Evolutionary conservation across 1,140 invertebrate species (phyloP), one percentile per base, ranked within the genome.

Genomic region (Cotesia vestalis): DNA sequence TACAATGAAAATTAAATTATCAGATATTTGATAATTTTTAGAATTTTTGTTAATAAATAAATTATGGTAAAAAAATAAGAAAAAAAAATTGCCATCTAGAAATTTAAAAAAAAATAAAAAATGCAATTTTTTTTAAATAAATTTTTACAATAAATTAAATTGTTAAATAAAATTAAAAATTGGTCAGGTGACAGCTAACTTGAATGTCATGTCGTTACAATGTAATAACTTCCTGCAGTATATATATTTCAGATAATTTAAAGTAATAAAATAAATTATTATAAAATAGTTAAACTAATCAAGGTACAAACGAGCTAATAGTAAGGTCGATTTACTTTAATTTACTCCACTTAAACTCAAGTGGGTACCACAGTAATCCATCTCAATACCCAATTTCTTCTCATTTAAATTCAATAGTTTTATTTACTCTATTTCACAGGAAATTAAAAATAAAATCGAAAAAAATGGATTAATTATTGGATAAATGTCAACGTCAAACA

Each of bases 341-440:
- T 75, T 77, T 66, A 62, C 62, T 14, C 68, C 61, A 75, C 71
- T 79, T 79, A 75, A 52, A 61, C 66, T 27, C 68, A 77, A 76
- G 35, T 72, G 70, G 70, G 34, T 35, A 51, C 40, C 6, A 8
- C 34, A 38, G 8, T 20, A 8, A 20, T 20, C 1, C 6, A 27
- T 17, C 5, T 4, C 27, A 14, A 38, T 12, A 68, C 38, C 12
- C 35, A 11, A 27, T 52, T n/a, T 61, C 20, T 12, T 38, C 38
- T 14, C 61, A 35, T 46, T 20, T 63, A 14, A 14, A 63, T 57
- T 57, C 40, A 46, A 57, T 57, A 11, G 6, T 46, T 11, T 46
- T 46, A 46, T 46, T 46, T 46, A 46, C 5, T 46, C 17, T 6
- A 17, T 17, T 1, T 57, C n/a, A 0, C 53, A 57, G n/a, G 40